Evolutionary conservation across 2,113 vertebrate genomes (phyloP).

Genomic region (Psilopsiagon aymara): DNA sequence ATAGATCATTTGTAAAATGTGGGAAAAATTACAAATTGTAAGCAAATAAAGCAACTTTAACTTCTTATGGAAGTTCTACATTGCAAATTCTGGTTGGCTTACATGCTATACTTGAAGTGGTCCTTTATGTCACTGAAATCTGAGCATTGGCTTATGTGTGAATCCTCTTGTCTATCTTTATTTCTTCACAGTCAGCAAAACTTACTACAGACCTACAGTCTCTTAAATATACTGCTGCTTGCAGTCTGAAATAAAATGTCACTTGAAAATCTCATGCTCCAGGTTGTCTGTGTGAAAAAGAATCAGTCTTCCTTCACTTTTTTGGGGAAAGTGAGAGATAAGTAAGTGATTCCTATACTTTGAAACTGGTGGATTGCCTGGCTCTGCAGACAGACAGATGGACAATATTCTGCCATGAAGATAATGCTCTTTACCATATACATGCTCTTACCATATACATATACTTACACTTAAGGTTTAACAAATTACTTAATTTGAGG

Average conservation of each 20-base stretch:
- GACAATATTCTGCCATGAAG: background rate
- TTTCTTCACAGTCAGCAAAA: background rate
- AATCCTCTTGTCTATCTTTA: background rate
- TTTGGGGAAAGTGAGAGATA: background rate
- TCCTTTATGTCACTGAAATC: background rate
- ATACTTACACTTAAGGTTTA: background rate
- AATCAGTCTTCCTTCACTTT: background rate
- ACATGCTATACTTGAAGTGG: background rate
- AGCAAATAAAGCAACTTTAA: background rate
- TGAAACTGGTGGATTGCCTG: background rate
- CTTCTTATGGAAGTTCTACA: background rate
- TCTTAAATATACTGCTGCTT: background rate
- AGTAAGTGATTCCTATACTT: background rate
- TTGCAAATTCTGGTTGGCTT: background rate
- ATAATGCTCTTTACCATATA: background rate
- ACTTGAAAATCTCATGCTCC: background rate
- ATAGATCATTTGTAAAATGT: background rate
- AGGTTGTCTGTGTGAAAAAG: background rate
- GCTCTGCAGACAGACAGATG: background rate
- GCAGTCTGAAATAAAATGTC: background rate
- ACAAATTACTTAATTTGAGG: background rate
- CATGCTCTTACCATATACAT: background rate
- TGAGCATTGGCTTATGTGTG: background rate
- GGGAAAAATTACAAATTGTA: background rate
- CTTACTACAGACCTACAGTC: background rate